Conservation (phyloP, 2,797 vertebrate genomes). For the Myripristis murdjan region DNA sequence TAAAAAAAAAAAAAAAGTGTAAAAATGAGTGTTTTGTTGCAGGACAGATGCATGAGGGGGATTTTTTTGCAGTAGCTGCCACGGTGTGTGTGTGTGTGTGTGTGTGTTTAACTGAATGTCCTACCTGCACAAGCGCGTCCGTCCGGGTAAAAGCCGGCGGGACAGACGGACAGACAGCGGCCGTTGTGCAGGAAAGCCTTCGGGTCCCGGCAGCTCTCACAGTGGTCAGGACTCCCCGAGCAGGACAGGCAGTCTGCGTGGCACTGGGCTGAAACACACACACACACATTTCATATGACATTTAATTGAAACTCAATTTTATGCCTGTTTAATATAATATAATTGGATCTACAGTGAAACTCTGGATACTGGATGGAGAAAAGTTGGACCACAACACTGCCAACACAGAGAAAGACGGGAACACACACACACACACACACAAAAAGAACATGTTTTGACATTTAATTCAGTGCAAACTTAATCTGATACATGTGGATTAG, state of each 20-base stretch:
- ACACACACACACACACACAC: conserved; percentile 12
- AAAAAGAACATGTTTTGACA: conserved; percentile 20
- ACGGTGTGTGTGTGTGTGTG: no score
- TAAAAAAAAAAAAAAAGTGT: no score
- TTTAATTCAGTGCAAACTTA: conserved; percentile 16
- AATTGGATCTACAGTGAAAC: no score
- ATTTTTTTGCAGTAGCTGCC: background rate
- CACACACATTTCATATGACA: conserved; percentile 9
- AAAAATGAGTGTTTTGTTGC: no score
- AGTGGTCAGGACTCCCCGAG: conserved; percentile 84
- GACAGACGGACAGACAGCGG: conserved; percentile 88
- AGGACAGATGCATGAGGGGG: no score
- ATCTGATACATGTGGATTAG: conserved; percentile 1
- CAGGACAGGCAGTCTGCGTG: conserved; percentile 91
- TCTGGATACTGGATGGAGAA: background rate
- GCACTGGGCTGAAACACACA: conserved; percentile 89
- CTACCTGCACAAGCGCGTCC: conserved; percentile 89
- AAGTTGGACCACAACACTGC: background rate
- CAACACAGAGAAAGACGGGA: background rate
- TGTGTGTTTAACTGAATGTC: background rate
- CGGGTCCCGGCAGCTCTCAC: conserved; percentile 89
- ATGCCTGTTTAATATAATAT: no score
- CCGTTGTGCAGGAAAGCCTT: conserved; percentile 85
- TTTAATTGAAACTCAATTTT: no score
- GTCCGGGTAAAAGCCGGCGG: conserved; percentile 85